These are phyloP conservation scores for Tenthredo livida DNA, from an alignment of 2,888 invertebrate genomes.

Conservation along the genomic window DNA sequence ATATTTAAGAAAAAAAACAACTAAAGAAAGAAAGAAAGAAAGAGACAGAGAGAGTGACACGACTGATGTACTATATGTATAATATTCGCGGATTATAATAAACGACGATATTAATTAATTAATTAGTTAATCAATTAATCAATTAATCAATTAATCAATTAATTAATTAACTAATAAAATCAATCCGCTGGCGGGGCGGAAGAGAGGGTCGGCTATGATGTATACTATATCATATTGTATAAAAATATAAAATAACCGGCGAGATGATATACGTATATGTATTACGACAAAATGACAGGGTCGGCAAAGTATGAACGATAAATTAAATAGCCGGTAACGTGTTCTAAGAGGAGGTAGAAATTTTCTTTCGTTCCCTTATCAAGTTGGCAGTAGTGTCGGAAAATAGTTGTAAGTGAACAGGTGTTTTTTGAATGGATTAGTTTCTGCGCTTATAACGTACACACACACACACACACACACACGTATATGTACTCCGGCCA, in stretches of 20 bases:
- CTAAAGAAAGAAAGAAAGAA: neutral
- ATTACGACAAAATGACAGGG: too few relatives aligned
- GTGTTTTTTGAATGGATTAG: constrained; percentile 86
- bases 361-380: constrained; percentile 8
- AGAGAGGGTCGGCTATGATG: too few relatives aligned
- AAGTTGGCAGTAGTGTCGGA: constrained; percentile 83
- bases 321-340: constrained; percentile 22
- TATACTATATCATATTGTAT: neutral
- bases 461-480: neutral
- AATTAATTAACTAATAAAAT: neutral
- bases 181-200: neutral
- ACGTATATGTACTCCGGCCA: neutral
- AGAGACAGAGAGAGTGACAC: neutral
- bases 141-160: neutral
- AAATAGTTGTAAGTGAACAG: constrained; percentile 86
- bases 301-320: neutral
- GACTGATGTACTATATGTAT: too few relatives aligned
- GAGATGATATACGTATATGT: too few relatives aligned
- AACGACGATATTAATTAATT: neutral
- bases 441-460: neutral
- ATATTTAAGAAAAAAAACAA: neutral
- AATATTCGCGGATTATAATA: too few relatives aligned
- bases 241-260: neutral
- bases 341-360: too few relatives aligned
- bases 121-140: neutral